A percentile compares a stretch with the other conserved stretches of the same genome.
Conservation (phyloP, 2,113 vertebrate species). For the Callopanchax toddi region DNA sequence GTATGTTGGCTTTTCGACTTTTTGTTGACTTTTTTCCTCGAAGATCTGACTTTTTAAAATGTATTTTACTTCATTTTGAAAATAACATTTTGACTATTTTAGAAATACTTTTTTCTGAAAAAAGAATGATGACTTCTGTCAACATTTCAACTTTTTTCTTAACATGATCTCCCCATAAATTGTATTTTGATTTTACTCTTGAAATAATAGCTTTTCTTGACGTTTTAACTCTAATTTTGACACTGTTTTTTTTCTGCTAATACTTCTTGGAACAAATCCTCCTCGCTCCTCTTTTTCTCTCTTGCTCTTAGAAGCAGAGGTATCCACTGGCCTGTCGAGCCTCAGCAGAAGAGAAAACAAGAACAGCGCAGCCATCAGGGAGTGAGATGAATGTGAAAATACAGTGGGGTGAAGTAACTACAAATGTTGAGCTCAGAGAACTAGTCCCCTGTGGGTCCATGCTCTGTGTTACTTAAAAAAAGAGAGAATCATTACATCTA, state of each 20-base stretch:
- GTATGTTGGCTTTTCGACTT: no score
- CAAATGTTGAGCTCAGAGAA: constrained; percentile 70
- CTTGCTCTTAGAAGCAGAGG: constrained; percentile 1
- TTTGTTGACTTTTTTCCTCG: no score
- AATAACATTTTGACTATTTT: no score
- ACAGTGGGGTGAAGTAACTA: constrained; percentile 70
- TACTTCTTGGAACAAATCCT: constrained; percentile 62
- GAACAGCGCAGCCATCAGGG: constrained; percentile 37
- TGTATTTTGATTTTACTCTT: no score
- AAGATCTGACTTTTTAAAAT: no score
- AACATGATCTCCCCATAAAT: no score
- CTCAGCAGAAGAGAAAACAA: constrained; percentile 73
- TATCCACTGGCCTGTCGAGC: constrained; percentile 57
- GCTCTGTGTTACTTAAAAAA: constrained; percentile 27
- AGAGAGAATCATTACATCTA: constrained; percentile 24
- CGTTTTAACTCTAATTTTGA: no score
- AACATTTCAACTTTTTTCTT: no score
- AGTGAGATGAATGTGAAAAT: constrained; percentile 66
- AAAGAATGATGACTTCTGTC: no score
- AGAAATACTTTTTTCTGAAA: no score
- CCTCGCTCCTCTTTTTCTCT: constrained; percentile 20
- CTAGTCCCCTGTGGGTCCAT: constrained; percentile 60
- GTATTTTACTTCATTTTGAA: no score
- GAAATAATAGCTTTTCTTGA: constrained; percentile 25
- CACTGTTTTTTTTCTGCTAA: no score